Evolutionary conservation across 2,888 invertebrate genomes (phyloP).

Genomic region (Ariolimax columbianus): DNA sequence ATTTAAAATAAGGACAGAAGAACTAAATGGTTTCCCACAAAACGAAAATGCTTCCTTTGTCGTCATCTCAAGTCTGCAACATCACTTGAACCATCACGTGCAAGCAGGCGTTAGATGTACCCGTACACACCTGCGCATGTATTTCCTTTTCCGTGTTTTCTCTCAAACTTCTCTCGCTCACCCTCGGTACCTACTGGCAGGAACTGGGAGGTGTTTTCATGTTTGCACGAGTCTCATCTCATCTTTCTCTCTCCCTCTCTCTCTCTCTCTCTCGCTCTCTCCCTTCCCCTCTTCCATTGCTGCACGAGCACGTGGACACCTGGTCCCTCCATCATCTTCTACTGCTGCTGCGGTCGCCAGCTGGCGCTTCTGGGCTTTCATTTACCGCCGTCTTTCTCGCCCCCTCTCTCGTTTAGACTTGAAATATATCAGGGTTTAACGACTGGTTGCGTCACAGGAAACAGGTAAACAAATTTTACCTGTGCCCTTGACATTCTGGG

Average conservation of each 20-base stretch:
- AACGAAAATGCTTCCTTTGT: not conserved
- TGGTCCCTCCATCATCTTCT: constrained; percentile 29
- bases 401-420: constrained; percentile 1
- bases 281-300: not conserved
- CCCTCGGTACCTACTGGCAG: not conserved
- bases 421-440: constrained; percentile 17
- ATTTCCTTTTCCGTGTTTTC: not conserved
- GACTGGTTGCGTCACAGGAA: constrained; percentile 45
- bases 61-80: constrained; percentile 29
- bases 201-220: not conserved
- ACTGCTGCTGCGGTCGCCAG: constrained; percentile 24
- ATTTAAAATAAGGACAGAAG: not conserved
- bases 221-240: too few species aligned
- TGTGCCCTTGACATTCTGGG: constrained; percentile 43
- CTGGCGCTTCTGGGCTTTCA: constrained; percentile 22
- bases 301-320: constrained; percentile 31
- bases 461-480: constrained; percentile 49
- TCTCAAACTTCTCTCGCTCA: not conserved
- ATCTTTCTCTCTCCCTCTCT: not conserved
- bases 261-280: constrained; percentile 11
- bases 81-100: constrained; percentile 43
- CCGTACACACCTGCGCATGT: constrained; percentile 32
- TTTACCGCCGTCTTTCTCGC: not conserved
- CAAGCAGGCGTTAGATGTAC: not conserved
- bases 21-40: not conserved